Evolutionary conservation across 2,113 vertebrate genomes (phyloP), one percentile per base, ranked within the genome.

Genomic region (Octodon degus): DNA sequence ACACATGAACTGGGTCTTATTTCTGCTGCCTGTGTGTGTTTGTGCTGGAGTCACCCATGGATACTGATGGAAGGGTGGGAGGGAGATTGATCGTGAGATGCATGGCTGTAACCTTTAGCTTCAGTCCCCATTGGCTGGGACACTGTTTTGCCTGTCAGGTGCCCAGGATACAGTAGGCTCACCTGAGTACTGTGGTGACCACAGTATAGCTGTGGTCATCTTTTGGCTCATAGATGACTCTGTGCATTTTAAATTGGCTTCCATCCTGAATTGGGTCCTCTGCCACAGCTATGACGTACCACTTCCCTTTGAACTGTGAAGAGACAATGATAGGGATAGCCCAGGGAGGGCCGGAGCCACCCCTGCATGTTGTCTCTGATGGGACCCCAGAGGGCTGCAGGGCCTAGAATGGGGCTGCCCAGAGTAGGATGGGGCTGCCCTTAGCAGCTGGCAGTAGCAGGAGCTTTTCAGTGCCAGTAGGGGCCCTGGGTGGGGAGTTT

Each of bases 241-340:
- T 98, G 65, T 99, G 99, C 98, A 99, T 98, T 96, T 98, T 99
- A 97, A 99, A 96, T 19, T 74, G 3, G 2, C 50, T 58, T 60
- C 95, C 81, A 97, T 97, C 99, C 40, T 98, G 82, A 97, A 99
- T 91, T 2, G 89, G 70, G 0, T 97, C 97, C 32, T 99, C 99
- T 37, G 99, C 99, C 97, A 99, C 80, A 53, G 98, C 99, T 0
- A 99, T 25, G n/a, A 98, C 87, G 83, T 98, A 99, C 99, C 99
- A 99, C 89, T 97, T 99, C 24, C 99, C 99, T 1, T 97, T 82
- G 91, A 99, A 97, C 99, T 99, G 97, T 37, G 84, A 27, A 65
- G 77, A 1, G 37, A 1, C 16, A n/a, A 7, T 32, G 60, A 55
- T 4, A 91, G 72, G 60, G 24, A 9, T 58, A 67, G 63, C 47